phyloP scores from a whole-genome alignment of 2,888 invertebrate genomes.

The Habrosyne pyritoides region DNA sequence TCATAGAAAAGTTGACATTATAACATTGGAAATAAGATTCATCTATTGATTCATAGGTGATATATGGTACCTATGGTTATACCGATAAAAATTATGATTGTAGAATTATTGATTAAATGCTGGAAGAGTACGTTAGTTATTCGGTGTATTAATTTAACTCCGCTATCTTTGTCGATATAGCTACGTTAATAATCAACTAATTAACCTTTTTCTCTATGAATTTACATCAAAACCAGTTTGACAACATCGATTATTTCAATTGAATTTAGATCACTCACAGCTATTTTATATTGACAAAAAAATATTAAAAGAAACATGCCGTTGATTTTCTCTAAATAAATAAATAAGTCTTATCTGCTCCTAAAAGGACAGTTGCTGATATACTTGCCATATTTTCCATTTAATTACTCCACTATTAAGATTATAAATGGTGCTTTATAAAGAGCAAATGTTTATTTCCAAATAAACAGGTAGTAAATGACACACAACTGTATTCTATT shows the following conservation, averaged over 20 bases:
- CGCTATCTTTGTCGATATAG: not conserved
- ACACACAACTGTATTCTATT: not conserved
- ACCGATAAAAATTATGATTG: too few relatives aligned
- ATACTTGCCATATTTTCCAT: too few relatives aligned
- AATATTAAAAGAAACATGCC: too few relatives aligned
- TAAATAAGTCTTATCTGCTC: too few relatives aligned
- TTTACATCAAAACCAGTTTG: not conserved
- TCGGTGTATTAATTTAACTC: not conserved
- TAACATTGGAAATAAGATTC: too few relatives aligned
- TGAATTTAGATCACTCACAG: not conserved
- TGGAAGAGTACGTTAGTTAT: not conserved
- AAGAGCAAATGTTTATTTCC: constrained; percentile 1
- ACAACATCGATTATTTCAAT: not conserved
- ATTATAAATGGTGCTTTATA: not conserved
- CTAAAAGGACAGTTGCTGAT: too few relatives aligned
- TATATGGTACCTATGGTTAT: too few relatives aligned
- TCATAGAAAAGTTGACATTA: too few relatives aligned
- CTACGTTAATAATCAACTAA: not conserved
- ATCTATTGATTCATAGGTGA: too few relatives aligned
- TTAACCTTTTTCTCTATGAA: not conserved
- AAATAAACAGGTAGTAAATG: not conserved
- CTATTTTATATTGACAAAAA: not conserved
- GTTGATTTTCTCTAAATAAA: too few relatives aligned
- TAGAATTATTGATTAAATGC: not conserved
- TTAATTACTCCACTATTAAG: not conserved